These are phyloP conservation scores for Glyphotaelius pellucidus DNA, from an alignment of 2,888 invertebrate genomes.

Conservation along the genomic window DNA sequence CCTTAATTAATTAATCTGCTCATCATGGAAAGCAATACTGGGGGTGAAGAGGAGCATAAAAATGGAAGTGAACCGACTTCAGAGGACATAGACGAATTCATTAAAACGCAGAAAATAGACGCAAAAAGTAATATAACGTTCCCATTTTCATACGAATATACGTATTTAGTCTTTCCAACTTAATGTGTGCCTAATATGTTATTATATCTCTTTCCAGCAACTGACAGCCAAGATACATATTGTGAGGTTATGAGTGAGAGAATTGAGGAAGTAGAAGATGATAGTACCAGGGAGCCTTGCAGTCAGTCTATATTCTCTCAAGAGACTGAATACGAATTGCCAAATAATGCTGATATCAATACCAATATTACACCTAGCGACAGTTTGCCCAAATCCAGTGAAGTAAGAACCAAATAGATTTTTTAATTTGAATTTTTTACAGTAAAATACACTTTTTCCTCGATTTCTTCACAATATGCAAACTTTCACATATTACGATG, in stretches of 20 bases:
- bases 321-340: constrained; percentile 53
- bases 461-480: neutral
- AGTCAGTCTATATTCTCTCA: constrained; percentile 59
- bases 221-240: constrained; percentile 57
- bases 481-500: neutral
- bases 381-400: constrained; percentile 37
- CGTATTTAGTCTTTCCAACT: neutral
- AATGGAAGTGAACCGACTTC: neutral
- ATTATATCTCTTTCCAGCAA: constrained; percentile 39
- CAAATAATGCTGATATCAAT: neutral
- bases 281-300: constrained; percentile 10
- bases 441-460: neutral
- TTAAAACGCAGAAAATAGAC: neutral
- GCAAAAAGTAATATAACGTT: constrained; percentile 4
- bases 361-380: constrained; percentile 33
- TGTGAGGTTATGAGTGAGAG: constrained; percentile 53
- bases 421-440: neutral
- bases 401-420: constrained; percentile 29
- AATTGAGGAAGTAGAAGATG: neutral
- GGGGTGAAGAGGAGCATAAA: neutral
- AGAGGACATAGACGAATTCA: constrained; percentile 13
- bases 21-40: constrained; percentile 20
- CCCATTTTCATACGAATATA: neutral
- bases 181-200: neutral
- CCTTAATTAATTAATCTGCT: neutral